Base-by-base conservation (phyloP, 2,888 invertebrate genomes). In the Himalopsyche tibetana region DNA sequence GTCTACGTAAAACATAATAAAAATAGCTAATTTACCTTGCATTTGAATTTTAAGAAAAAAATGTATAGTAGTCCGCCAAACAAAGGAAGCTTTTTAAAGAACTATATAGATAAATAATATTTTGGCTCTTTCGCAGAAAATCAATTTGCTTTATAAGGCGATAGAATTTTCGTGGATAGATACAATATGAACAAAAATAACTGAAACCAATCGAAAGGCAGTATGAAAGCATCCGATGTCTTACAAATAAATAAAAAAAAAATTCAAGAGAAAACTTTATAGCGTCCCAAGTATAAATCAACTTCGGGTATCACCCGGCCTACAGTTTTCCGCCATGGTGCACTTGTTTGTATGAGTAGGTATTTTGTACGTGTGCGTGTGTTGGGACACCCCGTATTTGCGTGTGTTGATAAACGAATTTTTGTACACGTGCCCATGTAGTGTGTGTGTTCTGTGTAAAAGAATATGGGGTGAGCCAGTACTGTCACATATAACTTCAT, bases 401-500 rank as follows among this genome's bases (percentile, higher is more conserved):
- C 28, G 9, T 63, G 63, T 63, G 19, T 63, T n/a, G 63, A 63
- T 63, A 63, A 63, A 63, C 63, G 63, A 63, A 63, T 63, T 63
- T 63, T 19, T 63, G 63, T 63, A 63, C 51, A 51, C 15, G 8
- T 63, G 9, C 19, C 11, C 63, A 28, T 28, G 15, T 2, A 5
- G 28, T 63, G 28, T 28, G 63, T 19, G 63, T 63, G 19, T 19
- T 63, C 11, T 63, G 63, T 19, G 63, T n/a, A 19, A 63, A 28
- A n/a, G 63, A 63, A 28, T 63, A 63, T 63, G 63, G 63, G 63
- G 63, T 63, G 63, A 63, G 63, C 63, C 63, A 63, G 19, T 63
- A 63, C 85, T 82, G 82, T 85, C 85, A 85, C 82, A 85, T 85
- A 85, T 85, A 85, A 85, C 85, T 85, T 85, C 82, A 85, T 85